Evolutionary conservation across 2,888 invertebrate genomes (phyloP).

Genomic region (Entomobrya multifasciata): DNA sequence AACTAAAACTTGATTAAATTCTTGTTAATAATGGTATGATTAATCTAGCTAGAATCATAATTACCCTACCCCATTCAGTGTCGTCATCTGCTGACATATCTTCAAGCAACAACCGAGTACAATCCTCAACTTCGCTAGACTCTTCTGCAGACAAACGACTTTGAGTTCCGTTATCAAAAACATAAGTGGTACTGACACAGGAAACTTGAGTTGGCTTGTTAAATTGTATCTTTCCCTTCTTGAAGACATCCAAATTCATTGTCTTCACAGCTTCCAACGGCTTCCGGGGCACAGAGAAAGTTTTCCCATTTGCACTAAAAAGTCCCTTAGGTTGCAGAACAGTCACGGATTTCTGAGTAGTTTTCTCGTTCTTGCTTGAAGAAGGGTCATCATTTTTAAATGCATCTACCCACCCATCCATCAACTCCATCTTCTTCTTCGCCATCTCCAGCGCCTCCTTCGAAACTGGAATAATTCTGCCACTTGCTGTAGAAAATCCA

Average conservation of each 20-base stretch:
- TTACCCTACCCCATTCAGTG: neutral
- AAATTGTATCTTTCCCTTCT: neutral
- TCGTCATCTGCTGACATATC: slow-evolving; percentile 12
- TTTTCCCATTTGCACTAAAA: too few species aligned
- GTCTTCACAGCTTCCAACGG: too few species aligned
- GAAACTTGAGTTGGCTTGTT: too few species aligned
- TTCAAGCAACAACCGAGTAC: slow-evolving; percentile 1
- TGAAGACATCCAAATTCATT: neutral
- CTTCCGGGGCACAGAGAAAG: too few species aligned
- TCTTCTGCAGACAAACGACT: neutral
- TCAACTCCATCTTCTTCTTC: slow-evolving; percentile 16
- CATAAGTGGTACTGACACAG: too few species aligned
- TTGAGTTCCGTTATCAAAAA: too few species aligned
- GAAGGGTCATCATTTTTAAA: too few species aligned
- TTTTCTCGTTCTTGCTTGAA: neutral
- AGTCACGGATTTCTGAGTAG: too few species aligned
- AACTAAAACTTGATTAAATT: neutral
- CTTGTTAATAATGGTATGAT: slow-evolving; percentile 7
- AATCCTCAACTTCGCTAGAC: slow-evolving; percentile 13
- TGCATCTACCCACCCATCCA: too few species aligned
- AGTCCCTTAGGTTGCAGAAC: too few species aligned
- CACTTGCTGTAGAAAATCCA: slow-evolving; percentile 32
- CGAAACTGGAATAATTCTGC: neutral
- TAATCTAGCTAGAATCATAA: neutral
- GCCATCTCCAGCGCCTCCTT: neutral